phyloP scores from a whole-genome alignment of 2,888 invertebrate genomes.

The Drosophila colorata region DNA sequence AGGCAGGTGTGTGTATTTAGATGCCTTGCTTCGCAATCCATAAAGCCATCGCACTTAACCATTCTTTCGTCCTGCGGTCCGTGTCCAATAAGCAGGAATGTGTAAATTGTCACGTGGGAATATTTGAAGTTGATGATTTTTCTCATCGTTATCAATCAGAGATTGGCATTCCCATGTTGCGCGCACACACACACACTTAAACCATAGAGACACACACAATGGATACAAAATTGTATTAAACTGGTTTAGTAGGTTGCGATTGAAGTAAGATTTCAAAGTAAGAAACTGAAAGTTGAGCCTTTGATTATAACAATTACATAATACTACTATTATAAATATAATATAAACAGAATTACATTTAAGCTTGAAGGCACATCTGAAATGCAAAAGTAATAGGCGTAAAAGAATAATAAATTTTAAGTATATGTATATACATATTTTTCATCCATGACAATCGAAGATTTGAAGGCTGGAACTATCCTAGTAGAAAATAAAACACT shows the following conservation, averaged over 20 bases:
- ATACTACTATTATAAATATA: no score
- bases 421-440: no score
- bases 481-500: no score
- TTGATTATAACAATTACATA: no score
- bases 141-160: conserved; percentile 62
- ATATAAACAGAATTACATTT: no score
- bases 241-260: conserved; percentile 1
- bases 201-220: conserved; percentile 1
- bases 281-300: no score
- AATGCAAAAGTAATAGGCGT: no score
- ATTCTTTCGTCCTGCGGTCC: conserved; percentile 8
- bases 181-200: conserved; percentile 3
- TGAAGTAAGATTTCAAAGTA: background rate
- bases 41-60: conserved; percentile 17
- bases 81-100: conserved; percentile 56
- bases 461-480: no score
- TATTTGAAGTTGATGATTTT: conserved; percentile 59
- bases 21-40: conserved; percentile 19
- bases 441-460: no score
- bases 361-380: no score
- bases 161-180: conserved; percentile 65
- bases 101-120: conserved; percentile 75
- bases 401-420: no score
- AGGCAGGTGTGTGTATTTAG: conserved; percentile 16
- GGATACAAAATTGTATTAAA: conserved; percentile 7